Base-by-base conservation (phyloP, 1,140 invertebrate species). In the Meloidogyne hapla region DNA sequence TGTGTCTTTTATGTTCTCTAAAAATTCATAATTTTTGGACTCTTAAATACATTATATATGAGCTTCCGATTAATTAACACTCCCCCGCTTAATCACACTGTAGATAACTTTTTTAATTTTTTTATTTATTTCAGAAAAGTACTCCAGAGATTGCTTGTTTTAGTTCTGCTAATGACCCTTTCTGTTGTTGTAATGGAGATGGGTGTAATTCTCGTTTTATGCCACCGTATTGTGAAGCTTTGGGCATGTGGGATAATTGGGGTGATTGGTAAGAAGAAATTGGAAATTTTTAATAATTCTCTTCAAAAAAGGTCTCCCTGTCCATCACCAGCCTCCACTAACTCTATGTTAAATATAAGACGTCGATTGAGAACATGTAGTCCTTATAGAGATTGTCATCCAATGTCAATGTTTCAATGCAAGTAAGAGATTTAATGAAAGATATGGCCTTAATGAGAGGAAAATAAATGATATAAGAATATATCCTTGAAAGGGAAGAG, bases 351-450 rank as follows among this genome's bases (percentile, higher is more conserved):
- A 38, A 73, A 73, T 64, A 63, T 73, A 21, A n/a, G 64, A 33
- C 71, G 71, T 5, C 56, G 71, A 8, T 63, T 73, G 15, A 56
- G 71, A 12, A 61, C 71, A 2, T 73, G 71, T 64, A 73, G 13
- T n/a, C 21, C 48, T 12, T 38, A 2, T 6, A 8, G 18, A 8
- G n/a, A n/a, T 6, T 56, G 56, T 40, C 56, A 21, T 25, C 25
- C 21, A 40, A 64, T 64, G 61, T 26, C 56, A 5, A 18, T 23
- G 13, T 64, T 40, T n/a, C 71, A 33, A 38, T 18, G 13, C 48
- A 61, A 1, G 61, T 26, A 8, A 73, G 64, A n/a, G n/a, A n/a
- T n/a, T n/a, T n/a, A n/a, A n/a, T n/a, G n/a, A n/a, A n/a, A n/a
- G n/a, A n/a, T n/a, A n/a, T n/a, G n/a, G n/a, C n/a, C n/a, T n/a